Evolutionary conservation across 2,113 vertebrate genomes (phyloP).

Genomic region (Notiomystis cincta): DNA sequence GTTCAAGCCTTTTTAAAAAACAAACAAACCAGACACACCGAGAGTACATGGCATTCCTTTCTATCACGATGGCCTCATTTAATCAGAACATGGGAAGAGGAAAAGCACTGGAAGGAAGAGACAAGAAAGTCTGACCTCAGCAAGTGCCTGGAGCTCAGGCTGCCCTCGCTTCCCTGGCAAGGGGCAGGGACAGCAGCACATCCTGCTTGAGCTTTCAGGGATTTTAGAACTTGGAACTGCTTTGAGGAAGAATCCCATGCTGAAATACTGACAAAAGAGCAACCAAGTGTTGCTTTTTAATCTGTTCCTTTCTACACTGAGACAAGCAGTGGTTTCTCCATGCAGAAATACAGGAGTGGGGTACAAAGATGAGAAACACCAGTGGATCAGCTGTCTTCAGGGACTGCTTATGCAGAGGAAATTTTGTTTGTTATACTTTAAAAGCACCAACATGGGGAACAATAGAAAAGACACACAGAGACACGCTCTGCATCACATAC

Average conservation of each 20-base stretch:
- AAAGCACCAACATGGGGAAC: neutral
- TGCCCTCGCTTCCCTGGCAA: neutral
- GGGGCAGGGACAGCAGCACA: neutral
- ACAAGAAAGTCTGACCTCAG: neutral
- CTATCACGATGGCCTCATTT: neutral
- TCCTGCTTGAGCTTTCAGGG: neutral
- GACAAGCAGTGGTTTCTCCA: neutral
- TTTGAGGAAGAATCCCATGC: neutral
- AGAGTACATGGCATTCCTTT: neutral
- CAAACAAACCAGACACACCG: neutral
- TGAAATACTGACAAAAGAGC: neutral
- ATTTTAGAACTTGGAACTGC: neutral
- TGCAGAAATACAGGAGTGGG: neutral
- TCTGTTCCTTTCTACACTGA: neutral
- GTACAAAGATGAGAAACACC: neutral
- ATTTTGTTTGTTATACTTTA: neutral
- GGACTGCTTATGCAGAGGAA: neutral
- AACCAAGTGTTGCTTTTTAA: neutral
- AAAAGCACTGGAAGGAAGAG: neutral
- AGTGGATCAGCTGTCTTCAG: neutral
- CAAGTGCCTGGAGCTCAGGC: accelerated
- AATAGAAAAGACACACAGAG: neutral
- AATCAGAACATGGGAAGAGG: neutral
- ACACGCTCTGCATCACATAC: neutral
- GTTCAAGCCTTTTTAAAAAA: neutral